Base-by-base conservation (phyloP, 2,113 vertebrate species). In the Cephalopterus ornatus region DNA sequence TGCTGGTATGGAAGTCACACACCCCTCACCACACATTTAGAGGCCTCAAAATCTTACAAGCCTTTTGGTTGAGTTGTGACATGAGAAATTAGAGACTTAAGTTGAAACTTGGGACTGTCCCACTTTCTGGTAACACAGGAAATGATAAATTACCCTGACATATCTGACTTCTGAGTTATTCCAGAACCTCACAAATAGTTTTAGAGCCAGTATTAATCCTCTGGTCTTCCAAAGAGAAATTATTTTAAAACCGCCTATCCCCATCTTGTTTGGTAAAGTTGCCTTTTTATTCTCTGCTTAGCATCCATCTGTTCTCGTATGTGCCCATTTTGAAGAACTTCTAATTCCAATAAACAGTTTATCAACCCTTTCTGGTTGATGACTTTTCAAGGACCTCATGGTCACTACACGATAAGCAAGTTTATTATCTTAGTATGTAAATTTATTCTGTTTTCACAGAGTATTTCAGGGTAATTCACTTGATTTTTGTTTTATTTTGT, bases 61-160 rank as follows among this genome's bases (percentile, higher is more conserved):
- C 16, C 10, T 59, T 50, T 26, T 66, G 55, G 14, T 8, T 59
- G 66, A 49, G 55, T 35, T 85, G 50, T 70, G 55, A 20, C 2
- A 0, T 53, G 22, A 18, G 39, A 30, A 58, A 41, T 49, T 7
- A 12, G 33, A 39, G 49, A 22, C 18, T 50, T 5, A 3, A 19
- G 1, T 4, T 81, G 76, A 10, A 22, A 22, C 7, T 3, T 47
- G 52, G 35, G 20, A 21, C 33, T 55, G 56, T 79, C 33, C 33
- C 46, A n/a, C 0, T 27, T 53, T 46, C 16, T 37, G 55, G 2
- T 39, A 3, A 5, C 3, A 0, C 18, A 19, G 50, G 20, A 46
- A 56, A 37, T 23, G 56, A 26, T 11, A 8, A 19, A 2, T 47
- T 8, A 18, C 13, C 67, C 37, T 53, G 52, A 8, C 15, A 15